A percentile compares a stretch with the other conserved stretches of the same genome.
Evolutionary conservation across 2,113 vertebrate species (phyloP).

Genomic region (Poecile atricapillus): DNA sequence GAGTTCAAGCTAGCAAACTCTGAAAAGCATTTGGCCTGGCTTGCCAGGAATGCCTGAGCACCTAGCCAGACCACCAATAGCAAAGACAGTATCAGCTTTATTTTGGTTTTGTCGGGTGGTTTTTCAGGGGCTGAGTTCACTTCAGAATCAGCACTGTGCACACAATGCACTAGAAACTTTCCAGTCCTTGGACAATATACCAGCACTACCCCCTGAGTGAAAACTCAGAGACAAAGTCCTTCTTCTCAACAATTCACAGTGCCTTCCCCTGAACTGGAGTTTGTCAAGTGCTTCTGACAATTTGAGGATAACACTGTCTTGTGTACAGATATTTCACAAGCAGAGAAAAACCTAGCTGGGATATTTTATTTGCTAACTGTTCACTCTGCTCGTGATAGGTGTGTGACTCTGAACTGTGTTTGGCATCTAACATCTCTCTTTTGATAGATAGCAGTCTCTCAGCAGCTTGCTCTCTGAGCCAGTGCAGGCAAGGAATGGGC

Average conservation of each 20-base stretch:
- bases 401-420: conserved; percentile 32
- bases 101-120: not conserved
- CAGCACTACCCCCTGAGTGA: not conserved
- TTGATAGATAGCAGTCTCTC: conserved; percentile 51
- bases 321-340: not conserved
- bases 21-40: not conserved
- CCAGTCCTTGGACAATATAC: not conserved
- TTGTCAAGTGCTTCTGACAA: conserved; percentile 9
- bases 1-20: not conserved
- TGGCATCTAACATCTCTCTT: conserved; percentile 58
- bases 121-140: not conserved
- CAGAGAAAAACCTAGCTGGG: not conserved
- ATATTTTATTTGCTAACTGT: conserved; percentile 38
- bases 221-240: not conserved
- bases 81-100: not conserved
- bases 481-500: conserved; percentile 14
- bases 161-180: not conserved
- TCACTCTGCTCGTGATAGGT: conserved; percentile 19
- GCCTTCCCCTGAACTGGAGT: not conserved
- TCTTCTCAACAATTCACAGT: not conserved
- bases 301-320: not conserved
- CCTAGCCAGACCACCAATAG: not conserved
- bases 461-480: conserved; percentile 40
- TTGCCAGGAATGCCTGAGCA: not conserved
- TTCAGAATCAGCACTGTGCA: not conserved